These are phyloP conservation scores for Volucella bombylans DNA, from an alignment of 2,888 invertebrate species.

Conservation along the genomic window DNA sequence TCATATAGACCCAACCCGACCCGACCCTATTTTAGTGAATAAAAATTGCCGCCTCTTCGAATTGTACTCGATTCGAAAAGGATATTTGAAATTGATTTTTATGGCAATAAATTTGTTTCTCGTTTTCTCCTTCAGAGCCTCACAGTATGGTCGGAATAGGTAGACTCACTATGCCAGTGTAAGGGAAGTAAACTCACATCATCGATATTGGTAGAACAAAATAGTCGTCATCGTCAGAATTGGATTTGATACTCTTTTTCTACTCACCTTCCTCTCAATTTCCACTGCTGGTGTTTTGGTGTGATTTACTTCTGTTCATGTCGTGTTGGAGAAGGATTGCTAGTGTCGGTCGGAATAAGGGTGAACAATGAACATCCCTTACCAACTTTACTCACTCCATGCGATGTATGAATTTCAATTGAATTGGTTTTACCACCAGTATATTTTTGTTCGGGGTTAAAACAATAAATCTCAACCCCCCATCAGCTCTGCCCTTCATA, in stretches of 20 bases:
- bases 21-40: slow-evolving; percentile 7
- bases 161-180: not conserved
- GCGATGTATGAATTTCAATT: slow-evolving; percentile 70
- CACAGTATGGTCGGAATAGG: not conserved
- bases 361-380: slow-evolving; percentile 24
- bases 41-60: slow-evolving; percentile 27
- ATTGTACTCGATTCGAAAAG: slow-evolving; percentile 13
- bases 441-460: slow-evolving; percentile 66
- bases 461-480: slow-evolving; percentile 64
- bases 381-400: not conserved
- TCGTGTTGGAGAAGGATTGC: slow-evolving; percentile 19
- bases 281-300: slow-evolving; percentile 17
- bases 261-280: not conserved
- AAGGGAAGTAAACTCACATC: slow-evolving; percentile 39
- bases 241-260: slow-evolving; percentile 35
- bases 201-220: slow-evolving; percentile 34
- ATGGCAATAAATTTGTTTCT: slow-evolving; percentile 60
- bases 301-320: slow-evolving; percentile 57
- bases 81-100: slow-evolving; percentile 60
- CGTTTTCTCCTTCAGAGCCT: slow-evolving; percentile 22
- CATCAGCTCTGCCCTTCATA: not conserved
- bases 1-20: not conserved
- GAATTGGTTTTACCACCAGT: slow-evolving; percentile 64
- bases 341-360: not conserved
- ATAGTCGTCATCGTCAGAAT: slow-evolving; percentile 58